Evolutionary conservation across 2,888 invertebrate species (phyloP), one percentile per base, ranked within the genome.

Genomic region (Epirrhoe tristata): DNA sequence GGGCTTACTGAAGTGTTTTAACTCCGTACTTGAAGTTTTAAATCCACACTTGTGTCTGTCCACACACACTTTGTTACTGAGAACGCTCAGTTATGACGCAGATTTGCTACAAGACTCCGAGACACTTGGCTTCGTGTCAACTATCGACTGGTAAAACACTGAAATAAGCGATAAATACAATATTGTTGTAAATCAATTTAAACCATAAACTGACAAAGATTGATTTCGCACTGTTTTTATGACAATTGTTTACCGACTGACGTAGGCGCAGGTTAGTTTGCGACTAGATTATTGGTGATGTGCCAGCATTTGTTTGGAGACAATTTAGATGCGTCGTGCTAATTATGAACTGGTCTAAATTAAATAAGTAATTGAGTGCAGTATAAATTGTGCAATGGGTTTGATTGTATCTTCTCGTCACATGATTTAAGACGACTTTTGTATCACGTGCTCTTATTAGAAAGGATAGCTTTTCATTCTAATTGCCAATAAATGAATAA

Each of bases 111-210:
- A 70, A 76, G 78, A 80, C 80, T 79, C 77, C 77, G 78, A 80
- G 82, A 83, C 81, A 82, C 74, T 90, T 90, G 91, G 91, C 90
- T 81, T 74, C 75, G 84, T 79, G 85, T 89, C 89, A 91, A 67
- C 75, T 80, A 70, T 75, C 72, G 72, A 77, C 75, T 77, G 77
- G 74, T 72, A 81, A 82, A 83, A 73, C 66, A 74, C 79, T 83
- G 76, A 73, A 80, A 80, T 77, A 77, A 78, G 63, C 77, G 75
- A 76, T 75, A 78, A 79, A 77, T 73, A 74, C 71, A 61, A 72
- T 74, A 75, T 72, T 65, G 66, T 71, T 74, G 72, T 73, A 78
- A 76, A 76, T 80, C 73, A 78, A 78, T 77, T 50, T 66, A 71
- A 69, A 58, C 65, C 67, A 68, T 66, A 63, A 65, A 72, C 68